Base-by-base conservation (phyloP, 2,113 vertebrate species). In the Himantopus leucocephalus region DNA sequence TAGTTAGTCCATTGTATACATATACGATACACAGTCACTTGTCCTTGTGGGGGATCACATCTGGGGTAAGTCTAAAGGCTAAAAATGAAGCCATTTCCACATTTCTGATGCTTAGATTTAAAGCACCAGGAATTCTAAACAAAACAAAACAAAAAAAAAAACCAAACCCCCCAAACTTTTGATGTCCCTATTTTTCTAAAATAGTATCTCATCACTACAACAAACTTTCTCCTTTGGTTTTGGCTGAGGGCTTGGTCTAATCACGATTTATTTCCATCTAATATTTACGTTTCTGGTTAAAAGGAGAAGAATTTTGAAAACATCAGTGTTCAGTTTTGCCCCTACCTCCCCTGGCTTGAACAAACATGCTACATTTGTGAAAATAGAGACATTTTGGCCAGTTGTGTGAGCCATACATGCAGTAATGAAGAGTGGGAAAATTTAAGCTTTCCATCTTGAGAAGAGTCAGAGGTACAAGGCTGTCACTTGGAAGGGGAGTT, bases 1-100 rank as follows among this genome's bases (percentile, higher is more conserved):
- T 84, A 96, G 58, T 92, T 64, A 64, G 53, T 66, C 62, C 75
- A 93, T 93, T 97, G 96, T 97, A 68, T 26, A 41, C 22, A n/a
- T 73, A 62, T 9, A 92, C 71, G 92, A 88, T 59, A 50, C 71
- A 85, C 41, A 90, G 74, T 79, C 58, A 79, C 67, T 92, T 66
- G 81, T 95, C 66, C 81, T 95, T 96, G 55, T 45, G 53, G 81
- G 58, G 50, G 34, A 88, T 72, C 48, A 39, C 0, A 15, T 79
- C 81, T 85, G 45, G 78, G 66, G 5, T 16, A 82, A 85, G 62
- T 76, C 59, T 82, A 53, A 91, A 70, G 56, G 34, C 70, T 92
- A 79, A 90, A 94, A 95, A 75, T 37, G 11, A 84, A 97, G 52
- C 24, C 5, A 50, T 64, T 96, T 85, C 85, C 76, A 76, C 27